These are phyloP conservation scores for Pseudococcus longispinus DNA, from an alignment of 2,888 invertebrate species.

Conservation along the genomic window DNA sequence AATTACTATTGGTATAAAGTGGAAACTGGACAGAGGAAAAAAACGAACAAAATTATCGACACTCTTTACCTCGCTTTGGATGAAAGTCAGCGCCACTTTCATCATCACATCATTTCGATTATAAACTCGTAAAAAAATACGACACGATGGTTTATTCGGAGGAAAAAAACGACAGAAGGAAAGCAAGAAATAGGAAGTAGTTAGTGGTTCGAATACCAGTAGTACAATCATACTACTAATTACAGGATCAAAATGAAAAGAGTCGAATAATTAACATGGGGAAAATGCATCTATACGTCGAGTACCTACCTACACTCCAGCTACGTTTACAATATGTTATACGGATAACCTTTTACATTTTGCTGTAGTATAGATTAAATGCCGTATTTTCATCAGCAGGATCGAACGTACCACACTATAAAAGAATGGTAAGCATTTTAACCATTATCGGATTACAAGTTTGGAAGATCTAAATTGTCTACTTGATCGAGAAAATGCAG, in stretches of 20 bases:
- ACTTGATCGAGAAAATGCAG: too few relatives aligned
- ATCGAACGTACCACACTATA: too few relatives aligned
- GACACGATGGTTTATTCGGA: not conserved
- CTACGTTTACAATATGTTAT: not conserved
- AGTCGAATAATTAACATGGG: not conserved
- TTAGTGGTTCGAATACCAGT: not conserved
- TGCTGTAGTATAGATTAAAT: not conserved
- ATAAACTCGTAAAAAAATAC: not conserved
- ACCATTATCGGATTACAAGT: not conserved
- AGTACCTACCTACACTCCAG: not conserved
- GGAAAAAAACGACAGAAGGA: not conserved
- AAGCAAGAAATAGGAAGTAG: constrained; percentile 4
- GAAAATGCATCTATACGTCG: not conserved
- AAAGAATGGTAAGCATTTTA: not conserved
- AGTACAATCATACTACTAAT: not conserved
- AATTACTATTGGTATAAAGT: not conserved
- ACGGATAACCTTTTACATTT: not conserved
- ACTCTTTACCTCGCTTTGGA: not conserved
- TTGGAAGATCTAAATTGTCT: too few relatives aligned
- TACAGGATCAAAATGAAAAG: not conserved
- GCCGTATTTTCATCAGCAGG: not conserved
- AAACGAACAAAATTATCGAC: not conserved
- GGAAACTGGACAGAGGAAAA: not conserved
- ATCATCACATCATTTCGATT: not conserved
- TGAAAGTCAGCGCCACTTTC: not conserved